Evolutionary conservation across 2,113 vertebrate genomes (phyloP).

Genomic region (Tachuris rubrigastra): DNA sequence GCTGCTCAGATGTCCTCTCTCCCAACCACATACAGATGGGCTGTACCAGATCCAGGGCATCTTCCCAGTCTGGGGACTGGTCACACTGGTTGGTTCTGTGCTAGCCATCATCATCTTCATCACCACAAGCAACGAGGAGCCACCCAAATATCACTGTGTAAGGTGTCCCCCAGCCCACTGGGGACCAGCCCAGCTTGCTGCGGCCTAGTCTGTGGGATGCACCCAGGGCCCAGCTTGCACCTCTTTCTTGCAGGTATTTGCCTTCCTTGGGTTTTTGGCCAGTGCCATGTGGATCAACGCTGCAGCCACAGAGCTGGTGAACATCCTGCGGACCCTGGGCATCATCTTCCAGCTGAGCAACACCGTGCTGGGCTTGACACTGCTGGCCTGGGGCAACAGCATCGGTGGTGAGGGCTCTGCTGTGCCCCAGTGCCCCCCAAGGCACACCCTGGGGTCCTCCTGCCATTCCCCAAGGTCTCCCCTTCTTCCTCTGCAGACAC

Average conservation of each 20-base stretch:
- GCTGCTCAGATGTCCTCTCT: rapidly evolving
- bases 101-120: conserved; percentile 82
- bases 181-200: background rate
- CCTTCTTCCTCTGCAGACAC: conserved; percentile 77
- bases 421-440: background rate
- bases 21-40: conserved; percentile 73
- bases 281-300: conserved; percentile 92
- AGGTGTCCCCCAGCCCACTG: conserved; percentile 17
- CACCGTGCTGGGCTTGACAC: conserved; percentile 91
- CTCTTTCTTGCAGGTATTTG: conserved; percentile 78
- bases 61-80: conserved; percentile 86
- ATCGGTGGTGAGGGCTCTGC: conserved; percentile 79
- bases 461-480: background rate
- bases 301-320: conserved; percentile 89
- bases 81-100: conserved; percentile 74
- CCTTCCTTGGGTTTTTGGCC: conserved; percentile 90
- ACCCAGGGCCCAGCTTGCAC: background rate
- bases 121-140: conserved; percentile 81
- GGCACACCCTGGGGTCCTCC: background rate
- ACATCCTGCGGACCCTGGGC: conserved; percentile 86
- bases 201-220: rapidly evolving
- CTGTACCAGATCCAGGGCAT: conserved; percentile 82
- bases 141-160: conserved; percentile 88
- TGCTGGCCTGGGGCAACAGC: conserved; percentile 98
- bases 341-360: conserved; percentile 90